Percentiles rank a stretch among this genome's conserved stretches.
Evolutionary conservation across 2,888 invertebrate genomes (phyloP).

Genomic region (Lathronympha strigana): DNA sequence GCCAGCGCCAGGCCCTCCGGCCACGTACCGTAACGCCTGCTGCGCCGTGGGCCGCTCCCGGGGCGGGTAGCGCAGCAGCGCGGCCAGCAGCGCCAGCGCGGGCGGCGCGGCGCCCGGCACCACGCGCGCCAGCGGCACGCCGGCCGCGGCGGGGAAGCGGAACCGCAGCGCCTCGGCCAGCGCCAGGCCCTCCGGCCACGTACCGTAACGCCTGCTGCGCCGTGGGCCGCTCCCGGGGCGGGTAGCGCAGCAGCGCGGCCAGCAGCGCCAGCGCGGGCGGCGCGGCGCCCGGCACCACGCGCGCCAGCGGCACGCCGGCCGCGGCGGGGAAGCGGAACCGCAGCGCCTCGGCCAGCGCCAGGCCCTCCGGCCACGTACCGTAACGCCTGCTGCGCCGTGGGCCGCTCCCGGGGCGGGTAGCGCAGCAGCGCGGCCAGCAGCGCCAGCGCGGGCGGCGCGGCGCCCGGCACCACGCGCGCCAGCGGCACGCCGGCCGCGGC

Average conservation of each 20-base stretch:
- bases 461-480: constrained; percentile 91
- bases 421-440: constrained; percentile 93
- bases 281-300: constrained; percentile 66
- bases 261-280: constrained; percentile 86
- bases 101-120: not conserved
- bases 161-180: too few relatives aligned
- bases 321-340: constrained; percentile 73
- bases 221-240: constrained; percentile 95
- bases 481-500: constrained; percentile 92
- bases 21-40: too few relatives aligned
- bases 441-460: constrained; percentile 91
- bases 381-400: constrained; percentile 95
- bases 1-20: too few relatives aligned
- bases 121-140: too few relatives aligned
- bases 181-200: too few relatives aligned
- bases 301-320: not conserved
- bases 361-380: constrained; percentile 97
- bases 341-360: constrained; percentile 94
- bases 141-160: too few relatives aligned
- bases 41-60: too few relatives aligned
- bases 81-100: too few relatives aligned
- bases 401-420: constrained; percentile 97
- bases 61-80: too few relatives aligned
- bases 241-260: constrained; percentile 94
- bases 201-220: constrained; percentile 94